Evolutionary conservation across 2,113 vertebrate species (phyloP).

Genomic region (Poeciliopsis prolifica): DNA sequence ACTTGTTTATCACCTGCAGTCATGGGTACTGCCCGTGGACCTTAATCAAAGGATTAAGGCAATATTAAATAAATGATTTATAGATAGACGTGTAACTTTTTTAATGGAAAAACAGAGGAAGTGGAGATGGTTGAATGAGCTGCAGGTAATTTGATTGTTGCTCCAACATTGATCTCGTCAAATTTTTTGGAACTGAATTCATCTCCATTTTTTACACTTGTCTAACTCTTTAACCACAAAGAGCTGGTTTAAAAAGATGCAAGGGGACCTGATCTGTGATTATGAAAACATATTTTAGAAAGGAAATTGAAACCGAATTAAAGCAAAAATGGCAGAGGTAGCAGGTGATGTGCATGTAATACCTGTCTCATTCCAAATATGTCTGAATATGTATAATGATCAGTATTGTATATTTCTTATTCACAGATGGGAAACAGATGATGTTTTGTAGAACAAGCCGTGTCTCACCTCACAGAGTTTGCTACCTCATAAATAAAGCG

Average conservation of each 20-base stretch:
- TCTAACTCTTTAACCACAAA: too few relatives aligned
- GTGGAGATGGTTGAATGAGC: neutral
- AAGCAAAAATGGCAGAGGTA: neutral
- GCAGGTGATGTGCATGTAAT: too few relatives aligned
- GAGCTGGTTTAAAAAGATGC: too few relatives aligned
- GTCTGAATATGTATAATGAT: neutral
- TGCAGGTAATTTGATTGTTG: neutral
- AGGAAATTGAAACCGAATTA: neutral
- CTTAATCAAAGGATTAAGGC: constrained; percentile 19
- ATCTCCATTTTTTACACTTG: too few relatives aligned
- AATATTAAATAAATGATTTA: constrained; percentile 16
- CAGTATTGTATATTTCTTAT: neutral
- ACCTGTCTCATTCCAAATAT: neutral
- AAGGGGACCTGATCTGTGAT: neutral
- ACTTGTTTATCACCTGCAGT: constrained; percentile 10
- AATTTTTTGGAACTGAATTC: too few relatives aligned
- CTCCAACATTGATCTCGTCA: neutral
- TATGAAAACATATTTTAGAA: neutral
- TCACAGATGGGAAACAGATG: neutral
- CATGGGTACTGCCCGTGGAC: neutral
- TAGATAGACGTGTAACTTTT: neutral
- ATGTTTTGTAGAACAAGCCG: neutral
- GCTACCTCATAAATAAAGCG: neutral
- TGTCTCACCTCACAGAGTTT: neutral
- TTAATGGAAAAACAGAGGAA: neutral